These are phyloP conservation scores for Hoplostethus mediterraneus DNA, from an alignment of 2,797 vertebrate species.

Conservation along the genomic window DNA sequence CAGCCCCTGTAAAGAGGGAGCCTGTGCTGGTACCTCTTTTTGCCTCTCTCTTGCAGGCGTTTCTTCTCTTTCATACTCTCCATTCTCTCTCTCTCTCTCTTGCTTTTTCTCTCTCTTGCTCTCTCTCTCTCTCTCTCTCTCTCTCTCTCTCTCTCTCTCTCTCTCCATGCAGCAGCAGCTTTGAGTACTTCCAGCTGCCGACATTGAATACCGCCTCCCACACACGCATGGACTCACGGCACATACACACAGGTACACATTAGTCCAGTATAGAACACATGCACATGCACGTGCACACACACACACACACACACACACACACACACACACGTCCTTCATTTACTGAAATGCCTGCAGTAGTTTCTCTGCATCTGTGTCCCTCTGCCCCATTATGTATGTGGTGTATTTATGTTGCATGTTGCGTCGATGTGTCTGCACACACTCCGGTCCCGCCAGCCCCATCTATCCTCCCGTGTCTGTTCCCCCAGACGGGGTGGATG, in stretches of 20 bases:
- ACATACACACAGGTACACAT: constrained; percentile 62
- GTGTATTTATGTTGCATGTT: constrained; percentile 14
- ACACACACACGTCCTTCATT: constrained; percentile 59
- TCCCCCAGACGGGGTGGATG: constrained; percentile 80
- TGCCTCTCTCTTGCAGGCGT: constrained; percentile 75
- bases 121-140: constrained; percentile 36
- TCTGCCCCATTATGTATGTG: constrained; percentile 14
- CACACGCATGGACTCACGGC: constrained; percentile 64
- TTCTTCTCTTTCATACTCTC: constrained; percentile 72
- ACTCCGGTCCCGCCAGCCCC: constrained; percentile 19
- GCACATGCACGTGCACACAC: constrained; percentile 6
- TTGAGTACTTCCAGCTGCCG: constrained; percentile 89
- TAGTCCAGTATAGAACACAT: constrained; percentile 54
- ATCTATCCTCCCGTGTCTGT: constrained; percentile 65
- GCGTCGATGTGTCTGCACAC: constrained; percentile 12
- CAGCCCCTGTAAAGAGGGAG: constrained; percentile 78
- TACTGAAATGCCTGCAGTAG: constrained; percentile 74
- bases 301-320: constrained; percentile 27
- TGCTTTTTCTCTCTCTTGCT: constrained; percentile 32
- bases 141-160: constrained; percentile 36
- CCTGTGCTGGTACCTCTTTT: constrained; percentile 78
- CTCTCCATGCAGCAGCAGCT: constrained; percentile 63
- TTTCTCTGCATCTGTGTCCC: constrained; percentile 53
- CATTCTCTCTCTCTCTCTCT: constrained; percentile 58
- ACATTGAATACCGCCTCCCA: constrained; percentile 82